These are phyloP conservation scores for Potamilus streckersoni DNA, from an alignment of 1,140 invertebrate species.

Conservation along the genomic window DNA sequence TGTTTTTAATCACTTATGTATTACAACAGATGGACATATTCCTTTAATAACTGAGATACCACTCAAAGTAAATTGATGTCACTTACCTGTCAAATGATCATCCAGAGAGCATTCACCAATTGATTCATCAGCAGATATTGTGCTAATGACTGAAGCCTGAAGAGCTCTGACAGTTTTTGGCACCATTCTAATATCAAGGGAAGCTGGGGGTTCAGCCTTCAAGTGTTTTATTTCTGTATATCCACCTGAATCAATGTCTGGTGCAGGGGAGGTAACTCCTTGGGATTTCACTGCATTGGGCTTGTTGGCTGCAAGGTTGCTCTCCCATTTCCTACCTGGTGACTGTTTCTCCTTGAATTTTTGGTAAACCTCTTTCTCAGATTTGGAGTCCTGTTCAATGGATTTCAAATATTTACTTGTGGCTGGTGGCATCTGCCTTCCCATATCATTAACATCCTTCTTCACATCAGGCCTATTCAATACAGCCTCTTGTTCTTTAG, in stretches of 20 bases:
- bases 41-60: no score
- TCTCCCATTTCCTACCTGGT: slow-evolving; percentile 4
- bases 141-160: slow-evolving; percentile 40
- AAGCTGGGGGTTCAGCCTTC: slow-evolving; percentile 30
- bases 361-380: slow-evolving; percentile 44
- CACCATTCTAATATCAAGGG: slow-evolving; percentile 32
- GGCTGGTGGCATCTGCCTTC: neutral
- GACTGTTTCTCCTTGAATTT: slow-evolving; percentile 48
- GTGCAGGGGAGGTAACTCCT: slow-evolving; percentile 7
- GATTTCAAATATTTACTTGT: slow-evolving; percentile 41
- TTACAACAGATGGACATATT: no score
- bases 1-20: no score
- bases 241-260: neutral
- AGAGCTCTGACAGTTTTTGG: slow-evolving; percentile 27
- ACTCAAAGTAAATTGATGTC: no score
- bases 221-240: neutral
- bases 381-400: slow-evolving; percentile 40
- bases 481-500: neutral
- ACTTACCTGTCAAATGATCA: slow-evolving; percentile 46
- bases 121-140: slow-evolving; percentile 45
- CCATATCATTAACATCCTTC: neutral
- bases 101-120: slow-evolving; percentile 54
- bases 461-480: neutral
- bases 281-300: slow-evolving; percentile 19
- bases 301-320: slow-evolving; percentile 1